These are phyloP conservation scores for Paelopatides confundens DNA, from an alignment of 53 echinoderm and acorn worm species.

Conservation along the genomic window DNA sequence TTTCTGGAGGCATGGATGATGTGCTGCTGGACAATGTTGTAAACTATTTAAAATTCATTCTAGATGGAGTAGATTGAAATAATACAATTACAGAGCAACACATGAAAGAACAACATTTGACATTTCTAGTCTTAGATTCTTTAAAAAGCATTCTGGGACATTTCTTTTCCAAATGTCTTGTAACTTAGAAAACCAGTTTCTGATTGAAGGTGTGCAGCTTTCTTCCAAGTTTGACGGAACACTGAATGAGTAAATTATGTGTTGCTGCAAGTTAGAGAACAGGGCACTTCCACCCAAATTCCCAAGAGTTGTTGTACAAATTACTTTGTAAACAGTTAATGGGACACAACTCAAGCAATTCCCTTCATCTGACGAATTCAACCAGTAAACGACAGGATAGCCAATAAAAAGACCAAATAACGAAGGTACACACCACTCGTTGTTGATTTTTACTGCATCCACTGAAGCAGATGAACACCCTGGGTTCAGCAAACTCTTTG, in stretches of 20 bases:
- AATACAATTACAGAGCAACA: not conserved
- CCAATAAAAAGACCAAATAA: constrained; percentile 30
- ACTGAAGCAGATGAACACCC: not conserved
- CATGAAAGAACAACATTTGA: not conserved
- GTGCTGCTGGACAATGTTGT: too few species aligned
- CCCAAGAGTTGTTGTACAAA: not conserved
- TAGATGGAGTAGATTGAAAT: not conserved
- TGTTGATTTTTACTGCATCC: not conserved
- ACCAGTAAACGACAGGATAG: constrained; percentile 26
- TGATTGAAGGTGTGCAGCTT: not conserved
- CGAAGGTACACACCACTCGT: constrained; percentile 17
- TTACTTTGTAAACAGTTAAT: constrained; percentile 22
- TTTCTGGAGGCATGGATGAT: too few species aligned
- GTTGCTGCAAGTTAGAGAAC: not conserved
- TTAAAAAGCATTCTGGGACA: not conserved
- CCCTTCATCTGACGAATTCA: not conserved
- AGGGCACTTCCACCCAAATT: too few species aligned
- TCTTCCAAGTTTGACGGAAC: not conserved
- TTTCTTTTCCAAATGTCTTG: not conserved
- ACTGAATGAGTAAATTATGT: constrained; percentile 7
- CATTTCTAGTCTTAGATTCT: not conserved
- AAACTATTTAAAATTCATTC: too few species aligned
- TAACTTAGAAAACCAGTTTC: not conserved
- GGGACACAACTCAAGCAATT: constrained; percentile 20
- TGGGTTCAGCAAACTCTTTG: not conserved